These are phyloP conservation scores for Oedothorax gibbosus DNA, from an alignment of 1,140 invertebrate genomes.

Conservation along the genomic window DNA sequence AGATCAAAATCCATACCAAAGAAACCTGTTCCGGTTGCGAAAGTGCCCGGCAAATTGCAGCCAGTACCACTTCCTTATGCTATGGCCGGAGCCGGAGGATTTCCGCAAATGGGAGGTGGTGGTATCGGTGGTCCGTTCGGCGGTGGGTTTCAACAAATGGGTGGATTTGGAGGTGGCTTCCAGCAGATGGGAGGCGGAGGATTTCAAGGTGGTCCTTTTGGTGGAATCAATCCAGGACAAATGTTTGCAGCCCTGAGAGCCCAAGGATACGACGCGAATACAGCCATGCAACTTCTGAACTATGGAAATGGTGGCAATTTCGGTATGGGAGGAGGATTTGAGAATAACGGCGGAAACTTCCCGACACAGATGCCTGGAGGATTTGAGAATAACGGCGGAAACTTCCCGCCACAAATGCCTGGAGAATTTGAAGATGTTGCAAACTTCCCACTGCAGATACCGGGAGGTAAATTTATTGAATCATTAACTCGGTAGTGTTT, in stretches of 20 bases:
- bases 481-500: no score
- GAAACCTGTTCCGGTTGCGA: not conserved
- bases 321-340: not conserved
- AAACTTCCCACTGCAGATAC: no score
- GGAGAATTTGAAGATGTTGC: no score
- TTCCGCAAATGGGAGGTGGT: constrained; percentile 10
- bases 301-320: not conserved
- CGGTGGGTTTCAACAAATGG: not conserved
- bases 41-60: not conserved
- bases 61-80: constrained; percentile 29
- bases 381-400: not conserved
- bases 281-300: constrained; percentile 36
- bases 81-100: constrained; percentile 22
- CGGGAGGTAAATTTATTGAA: no score
- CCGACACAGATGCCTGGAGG: not conserved
- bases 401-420: not conserved
- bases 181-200: not conserved
- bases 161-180: not conserved
- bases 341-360: not conserved
- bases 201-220: not conserved
- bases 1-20: not conserved
- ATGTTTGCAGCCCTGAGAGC: constrained; percentile 30
- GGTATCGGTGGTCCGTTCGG: constrained; percentile 12
- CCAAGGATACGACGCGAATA: constrained; percentile 49
- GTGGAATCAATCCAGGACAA: constrained; percentile 20